Percentiles rank a stretch among this genome's conserved stretches.
Conservation (phyloP, 2,888 invertebrate species). For the Trissoscelio sp. region DNA sequence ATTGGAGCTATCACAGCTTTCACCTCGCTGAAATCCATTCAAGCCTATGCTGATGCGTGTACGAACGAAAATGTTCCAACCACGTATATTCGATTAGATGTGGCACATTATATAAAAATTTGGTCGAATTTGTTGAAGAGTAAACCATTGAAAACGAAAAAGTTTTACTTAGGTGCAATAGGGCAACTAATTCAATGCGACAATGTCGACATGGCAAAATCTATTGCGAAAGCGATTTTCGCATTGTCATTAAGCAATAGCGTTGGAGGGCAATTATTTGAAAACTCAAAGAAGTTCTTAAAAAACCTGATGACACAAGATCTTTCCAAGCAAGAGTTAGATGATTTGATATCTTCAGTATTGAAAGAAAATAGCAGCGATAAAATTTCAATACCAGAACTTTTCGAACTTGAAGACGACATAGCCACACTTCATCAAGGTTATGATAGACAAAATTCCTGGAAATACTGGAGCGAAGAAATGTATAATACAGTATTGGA, state of each 20-base stretch:
- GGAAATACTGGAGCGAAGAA: too few relatives aligned
- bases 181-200: constrained; percentile 13
- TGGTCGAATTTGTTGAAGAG: constrained; percentile 7
- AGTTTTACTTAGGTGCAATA: constrained; percentile 7
- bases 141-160: background rate
- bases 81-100: constrained; percentile 61
- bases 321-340: background rate
- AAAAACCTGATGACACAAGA: background rate
- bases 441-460: too few relatives aligned
- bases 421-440: too few relatives aligned
- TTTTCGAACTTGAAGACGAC: too few relatives aligned
- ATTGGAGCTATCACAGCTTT: constrained; percentile 26
- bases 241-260: background rate
- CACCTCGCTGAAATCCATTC: constrained; percentile 39
- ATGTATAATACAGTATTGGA: background rate
- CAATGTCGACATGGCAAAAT: background rate
- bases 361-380: too few relatives aligned
- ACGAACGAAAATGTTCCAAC: constrained; percentile 8
- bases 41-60: constrained; percentile 55
- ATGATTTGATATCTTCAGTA: background rate
- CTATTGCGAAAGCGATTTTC: background rate
- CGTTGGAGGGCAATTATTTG: background rate
- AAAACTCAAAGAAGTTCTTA: background rate
- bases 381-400: too few relatives aligned
- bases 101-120: constrained; percentile 62